phyloP scores from a whole-genome alignment of 2,113 vertebrate genomes.

The Actinemys pallida region DNA sequence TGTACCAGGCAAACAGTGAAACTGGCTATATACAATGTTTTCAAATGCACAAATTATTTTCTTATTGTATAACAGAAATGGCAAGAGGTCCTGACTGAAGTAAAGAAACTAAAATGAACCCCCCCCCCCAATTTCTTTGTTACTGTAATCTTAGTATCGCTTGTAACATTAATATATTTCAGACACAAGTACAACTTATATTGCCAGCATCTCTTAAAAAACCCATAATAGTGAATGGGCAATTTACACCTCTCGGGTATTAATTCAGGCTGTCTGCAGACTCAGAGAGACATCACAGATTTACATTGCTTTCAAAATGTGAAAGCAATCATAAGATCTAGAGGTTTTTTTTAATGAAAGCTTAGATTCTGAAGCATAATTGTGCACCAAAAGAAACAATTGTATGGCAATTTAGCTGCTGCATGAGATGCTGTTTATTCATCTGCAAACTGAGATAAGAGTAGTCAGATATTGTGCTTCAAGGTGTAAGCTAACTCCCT shows the following conservation, averaged over 20 bases:
- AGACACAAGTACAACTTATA: not conserved
- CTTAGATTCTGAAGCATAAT: not conserved
- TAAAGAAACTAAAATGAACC: not conserved
- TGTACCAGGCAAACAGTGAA: not conserved
- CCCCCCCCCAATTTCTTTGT: not conserved
- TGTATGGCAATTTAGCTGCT: not conserved
- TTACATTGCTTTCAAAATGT: not conserved
- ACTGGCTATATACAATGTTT: not conserved
- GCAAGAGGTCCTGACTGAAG: not conserved
- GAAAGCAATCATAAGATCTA: not conserved
- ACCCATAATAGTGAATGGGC: not conserved
- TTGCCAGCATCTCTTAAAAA: rapidly evolving
- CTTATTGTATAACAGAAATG: not conserved
- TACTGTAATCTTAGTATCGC: not conserved
- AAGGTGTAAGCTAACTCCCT: not conserved
- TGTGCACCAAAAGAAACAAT: not conserved
- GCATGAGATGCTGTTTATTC: not conserved
- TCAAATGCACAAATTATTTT: not conserved
- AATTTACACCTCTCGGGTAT: not conserved
- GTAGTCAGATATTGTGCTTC: not conserved
- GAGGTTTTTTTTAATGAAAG: not conserved
- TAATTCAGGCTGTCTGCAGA: not conserved
- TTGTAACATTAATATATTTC: not conserved
- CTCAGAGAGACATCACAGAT: not conserved
- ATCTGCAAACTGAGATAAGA: conserved; percentile 1